Conservation (phyloP, 2,888 invertebrate genomes). For the Lasiommata megera region DNA sequence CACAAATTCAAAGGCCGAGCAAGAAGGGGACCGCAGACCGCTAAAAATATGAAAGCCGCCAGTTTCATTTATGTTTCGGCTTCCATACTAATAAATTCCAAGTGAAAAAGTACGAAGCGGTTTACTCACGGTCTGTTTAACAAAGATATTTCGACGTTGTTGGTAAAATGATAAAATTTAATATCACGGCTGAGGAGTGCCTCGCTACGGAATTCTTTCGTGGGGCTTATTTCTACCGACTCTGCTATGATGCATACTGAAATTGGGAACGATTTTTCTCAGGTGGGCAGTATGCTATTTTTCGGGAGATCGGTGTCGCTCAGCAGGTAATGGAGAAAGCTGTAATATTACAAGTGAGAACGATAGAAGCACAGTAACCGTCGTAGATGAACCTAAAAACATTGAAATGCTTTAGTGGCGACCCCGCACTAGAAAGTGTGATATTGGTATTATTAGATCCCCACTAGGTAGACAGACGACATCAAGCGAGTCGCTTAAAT, state of each 20-base stretch:
- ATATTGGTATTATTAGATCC: too few species aligned
- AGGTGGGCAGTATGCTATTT: background rate
- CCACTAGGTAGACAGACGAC: too few species aligned
- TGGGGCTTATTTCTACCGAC: slow-evolving; percentile 5
- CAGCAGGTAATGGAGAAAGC: too few species aligned
- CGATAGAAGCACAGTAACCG: too few species aligned
- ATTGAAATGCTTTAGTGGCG: too few species aligned
- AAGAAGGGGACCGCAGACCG: background rate
- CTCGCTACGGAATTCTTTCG: slow-evolving; percentile 46
- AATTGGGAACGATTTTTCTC: background rate
- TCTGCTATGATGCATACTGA: background rate
- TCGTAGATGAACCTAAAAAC: too few species aligned
- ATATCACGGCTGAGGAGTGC: slow-evolving; percentile 48
- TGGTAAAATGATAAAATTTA: slow-evolving; percentile 66
- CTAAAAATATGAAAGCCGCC: slow-evolving; percentile 8
- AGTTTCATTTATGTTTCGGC: slow-evolving; percentile 15
- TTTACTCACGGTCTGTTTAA: slow-evolving; percentile 53
- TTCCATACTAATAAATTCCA: slow-evolving; percentile 37
- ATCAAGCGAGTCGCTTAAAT: too few species aligned
- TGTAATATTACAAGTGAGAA: too few species aligned
- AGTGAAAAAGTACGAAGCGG: slow-evolving; percentile 47
- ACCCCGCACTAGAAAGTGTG: too few species aligned
- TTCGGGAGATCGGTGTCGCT: too few species aligned
- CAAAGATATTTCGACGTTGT: slow-evolving; percentile 59
- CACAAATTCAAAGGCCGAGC: slow-evolving; percentile 3